Base-by-base conservation (phyloP, 2,113 vertebrate genomes). In the Strigops habroptila region DNA sequence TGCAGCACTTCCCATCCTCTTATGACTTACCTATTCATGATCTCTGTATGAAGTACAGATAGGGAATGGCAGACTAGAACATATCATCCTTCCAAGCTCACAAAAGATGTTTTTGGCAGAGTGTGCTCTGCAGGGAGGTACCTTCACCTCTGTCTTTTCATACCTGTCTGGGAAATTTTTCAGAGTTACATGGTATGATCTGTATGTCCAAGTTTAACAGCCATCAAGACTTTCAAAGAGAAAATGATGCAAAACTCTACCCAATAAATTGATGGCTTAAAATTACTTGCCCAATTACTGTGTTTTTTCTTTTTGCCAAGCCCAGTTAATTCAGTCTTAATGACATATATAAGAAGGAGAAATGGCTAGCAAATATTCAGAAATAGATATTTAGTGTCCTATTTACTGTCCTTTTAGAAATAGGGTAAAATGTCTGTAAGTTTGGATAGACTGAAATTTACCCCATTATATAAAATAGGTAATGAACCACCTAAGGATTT, bases 121-220 rank as follows among this genome's bases (percentile, higher is more conserved):
- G 7, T 14, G 22, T 1, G 3, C n/a, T 3, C 4, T 5, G 3
- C 46, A 44, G 28, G 10, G 24, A 86, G n/a, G 9, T 67, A 25
- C 12, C 19, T 79, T 86, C 49, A 59, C 31, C 41, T 90, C 76
- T 65, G 41, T 27, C 19, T 77, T 91, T 90, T 88, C 48, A 31
- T 71, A 55, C 41, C 25, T 52, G 30, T 35, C 65, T 96, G 80
- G 65, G 80, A 76, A 76, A 59, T n/a, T 62, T 85, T 75, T 84
- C 73, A 75, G 60, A 82, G 19, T 68, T 91, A n/a, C 57, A 27
- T 93, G 52, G 53, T 75, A 8, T 73, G 23, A 82, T 69, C 57
- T 90, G 64, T 62, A 86, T 28, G 35, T 77, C 75, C n/a, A 75
- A 18, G 22, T 70, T 95, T 93, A 81, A 86, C 22, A 67, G 16